Evolutionary conservation across 53 echinoderm and acorn worm species (phyloP), one percentile per base, ranked within the genome.

Genomic region (Hippasteria phrygiana): DNA sequence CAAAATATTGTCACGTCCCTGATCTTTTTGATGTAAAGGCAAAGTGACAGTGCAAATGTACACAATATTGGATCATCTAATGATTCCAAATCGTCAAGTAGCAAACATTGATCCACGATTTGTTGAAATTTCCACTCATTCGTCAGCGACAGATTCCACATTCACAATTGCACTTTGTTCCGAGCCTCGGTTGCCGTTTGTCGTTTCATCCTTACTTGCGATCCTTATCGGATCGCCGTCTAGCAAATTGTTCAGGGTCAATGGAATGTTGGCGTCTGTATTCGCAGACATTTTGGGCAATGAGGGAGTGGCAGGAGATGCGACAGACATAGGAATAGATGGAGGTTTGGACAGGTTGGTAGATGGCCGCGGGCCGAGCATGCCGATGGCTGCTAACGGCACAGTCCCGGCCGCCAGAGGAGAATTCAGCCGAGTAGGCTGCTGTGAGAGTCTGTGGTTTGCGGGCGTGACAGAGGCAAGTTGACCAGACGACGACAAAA

Each of bases 81-180:
- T 45, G 46, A 45, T 45, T 45, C 46, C 6, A 7, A 45, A 5
- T 45, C 11, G 46, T 45, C 11, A 5, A 45, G 11, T 11, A 45
- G 46, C 46, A 7, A 45, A 45, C 6, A 45, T 45, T 45, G 46
- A 45, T 11, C 5, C 46, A 7, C 46, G 8, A 35, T 35, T 35
- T 3, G 2, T 67, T 35, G 34, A 67, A 33, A 32, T 48, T n/a
- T 51, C 36, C 17, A 1, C 53, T 76, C 32, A 65, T 33, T 51
- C 47, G 8, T 84, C 67, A 55, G 39, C 43, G 26, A 1, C 7
- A 0, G 53, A 69, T 36, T 48, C 84, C 45, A 70, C 47, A 35
- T 34, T 45, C n/a, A 33, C 69, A 84, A 84, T 84, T 84, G 84
- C 84, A 84, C 84, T 84, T 70, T 47, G 70, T 43, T 84, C 84